Evolutionary conservation across 2,888 invertebrate genomes (phyloP).

Genomic region (Parelbella ahira): DNA sequence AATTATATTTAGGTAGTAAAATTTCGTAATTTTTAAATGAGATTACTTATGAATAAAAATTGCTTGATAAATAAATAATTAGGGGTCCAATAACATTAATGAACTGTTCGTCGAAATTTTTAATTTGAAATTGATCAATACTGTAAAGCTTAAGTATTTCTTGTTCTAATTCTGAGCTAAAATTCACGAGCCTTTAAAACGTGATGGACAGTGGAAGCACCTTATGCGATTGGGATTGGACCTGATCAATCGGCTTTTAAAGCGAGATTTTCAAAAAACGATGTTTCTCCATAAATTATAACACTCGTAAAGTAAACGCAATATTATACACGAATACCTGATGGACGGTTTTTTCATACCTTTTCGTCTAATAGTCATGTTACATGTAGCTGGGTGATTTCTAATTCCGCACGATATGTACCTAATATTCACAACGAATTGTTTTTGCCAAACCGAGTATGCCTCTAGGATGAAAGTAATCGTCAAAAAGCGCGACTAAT

Average conservation of each 20-base stretch:
- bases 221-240: conserved; percentile 5
- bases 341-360: no score
- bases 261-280: background rate
- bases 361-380: background rate
- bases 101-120: conserved; percentile 45
- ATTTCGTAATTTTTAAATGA: conserved; percentile 75
- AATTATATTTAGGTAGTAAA: conserved; percentile 72
- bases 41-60: conserved; percentile 74
- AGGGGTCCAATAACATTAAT: conserved; percentile 66
- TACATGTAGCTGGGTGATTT: background rate
- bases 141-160: background rate
- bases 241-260: conserved; percentile 8
- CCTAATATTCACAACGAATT: conserved; percentile 15
- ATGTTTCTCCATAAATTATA: background rate
- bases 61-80: conserved; percentile 74
- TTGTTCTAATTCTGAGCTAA: conserved; percentile 4
- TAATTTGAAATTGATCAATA: conserved; percentile 13
- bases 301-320: background rate
- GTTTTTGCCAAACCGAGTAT: conserved; percentile 5
- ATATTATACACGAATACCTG: no score
- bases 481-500: background rate
- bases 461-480: background rate
- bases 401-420: conserved; percentile 18
- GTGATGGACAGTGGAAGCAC: conserved; percentile 1
- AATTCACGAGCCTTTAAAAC: conserved; percentile 4